Base-by-base conservation (phyloP, 2,113 vertebrate species). In the Psittacula cyanocephala region DNA sequence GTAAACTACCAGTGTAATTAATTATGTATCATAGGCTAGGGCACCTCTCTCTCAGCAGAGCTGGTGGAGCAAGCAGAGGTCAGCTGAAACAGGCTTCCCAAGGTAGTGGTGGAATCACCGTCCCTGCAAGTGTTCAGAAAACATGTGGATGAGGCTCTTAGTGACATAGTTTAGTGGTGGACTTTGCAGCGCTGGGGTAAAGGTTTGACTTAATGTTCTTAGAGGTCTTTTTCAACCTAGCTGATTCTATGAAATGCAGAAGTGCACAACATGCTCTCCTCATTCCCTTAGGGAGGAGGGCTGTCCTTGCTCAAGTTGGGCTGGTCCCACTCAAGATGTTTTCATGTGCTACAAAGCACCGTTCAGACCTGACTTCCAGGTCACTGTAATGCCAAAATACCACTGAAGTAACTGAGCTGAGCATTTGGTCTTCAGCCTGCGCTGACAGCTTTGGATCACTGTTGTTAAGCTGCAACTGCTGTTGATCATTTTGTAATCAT, bases 191-290 rank as follows among this genome's bases (percentile, higher is more conserved):
- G 13, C 33, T 35, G 22, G 3, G 57, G 57, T 35, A 16, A 59
- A 59, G 22, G 6, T 7, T 59, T 13, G 22, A 59, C 33, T 59
- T 59, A 22, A 35, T 35, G 57, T 24, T 59, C 57, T 35, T 35
- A 35, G 57, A 10, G 33, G 22, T 59, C 13, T 35, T 59, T 59
- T 59, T n/a, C 22, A 59, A 24, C 22, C 57, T 59, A 16, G 33
- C 13, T 35, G 57, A 35, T 59, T 59, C 33, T 59, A 59, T 24
- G 33, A 59, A 59, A 10, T 24, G 13, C 33, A 39, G 35, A 28
- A 47, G 11, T 6, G 28, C 0, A 44, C 10, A 33, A 8, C 1
- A 2, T 27, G 15, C 31, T 52, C 24, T 62, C 35, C 9, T 59
- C 25, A 6, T 64, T 67, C 17, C 23, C 17, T 9, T 13, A 2